Base-by-base conservation (phyloP, 2,888 invertebrate species). In the Galerucella pusilla region DNA sequence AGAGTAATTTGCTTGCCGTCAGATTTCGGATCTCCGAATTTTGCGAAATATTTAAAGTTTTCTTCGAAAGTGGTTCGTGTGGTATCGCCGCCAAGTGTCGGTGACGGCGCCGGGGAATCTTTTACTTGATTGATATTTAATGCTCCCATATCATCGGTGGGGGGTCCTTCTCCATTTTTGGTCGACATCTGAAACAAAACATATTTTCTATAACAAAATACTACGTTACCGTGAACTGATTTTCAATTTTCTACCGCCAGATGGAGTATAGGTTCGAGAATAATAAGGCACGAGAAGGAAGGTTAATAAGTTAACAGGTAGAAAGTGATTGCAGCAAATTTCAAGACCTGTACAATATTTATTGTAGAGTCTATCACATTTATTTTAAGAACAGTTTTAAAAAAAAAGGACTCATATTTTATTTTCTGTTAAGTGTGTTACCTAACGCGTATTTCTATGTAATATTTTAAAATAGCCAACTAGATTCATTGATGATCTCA, bases 1-100 rank as follows among this genome's bases (percentile, higher is more conserved):
- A 97, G 90, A 0, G 96, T 96, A 78, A 97, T 94, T 71, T 91
- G 90, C 86, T 94, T 95, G 0, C 97, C 97, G 85, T 96, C 96
- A 52, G 95, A 95, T 86, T 96, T 96, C 7, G 91, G 91, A 86
- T 97, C 96, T 1, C 97, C 97, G 86, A 97, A 97, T 88, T 96
- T 96, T 2, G 95, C 94, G 86, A 96, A 97, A 0, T 93, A 91
- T 86, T 93, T 94, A 87, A 96, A 96, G 72, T 91, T 91, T 74
- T 93, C 93, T 87, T 92, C 90, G 74, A 93, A 91, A 60, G 88
- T 79, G 16, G 77, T 78, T 10, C 71, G 70, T 2, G 46, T 42
- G 2, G 20, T n/a, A 65, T 65, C 46, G 3, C 64, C 46, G 7
- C 64, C 64, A 1, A 20, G 11, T 71, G 71, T n/a, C 77, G 76